These are phyloP conservation scores for Amyelois transitella DNA, from an alignment of 1,140 invertebrate species.

Conservation along the genomic window DNA sequence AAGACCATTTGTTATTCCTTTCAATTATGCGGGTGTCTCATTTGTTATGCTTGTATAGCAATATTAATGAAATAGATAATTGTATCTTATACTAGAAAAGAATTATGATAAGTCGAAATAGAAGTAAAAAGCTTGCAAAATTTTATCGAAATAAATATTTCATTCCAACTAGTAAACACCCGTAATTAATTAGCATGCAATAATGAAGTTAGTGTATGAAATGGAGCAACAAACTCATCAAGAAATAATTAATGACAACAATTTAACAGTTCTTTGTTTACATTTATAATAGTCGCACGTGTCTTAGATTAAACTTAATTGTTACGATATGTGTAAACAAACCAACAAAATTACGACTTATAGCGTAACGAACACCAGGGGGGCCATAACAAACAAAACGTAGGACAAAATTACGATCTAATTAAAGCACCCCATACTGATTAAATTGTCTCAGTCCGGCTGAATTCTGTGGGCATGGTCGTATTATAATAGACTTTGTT, in stretches of 20 bases:
- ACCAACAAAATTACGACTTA: conserved; percentile 6
- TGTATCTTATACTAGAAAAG: too few species aligned
- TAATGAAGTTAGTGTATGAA: too few species aligned
- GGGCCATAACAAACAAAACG: conserved; percentile 25
- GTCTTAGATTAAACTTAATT: neutral
- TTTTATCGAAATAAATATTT: too few species aligned
- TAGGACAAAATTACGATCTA: conserved; percentile 32
- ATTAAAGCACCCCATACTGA: conserved; percentile 40
- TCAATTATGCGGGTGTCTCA: conserved; percentile 2
- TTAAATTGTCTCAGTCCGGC: conserved; percentile 29
- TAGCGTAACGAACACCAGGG: conserved; percentile 13
- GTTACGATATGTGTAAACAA: neutral
- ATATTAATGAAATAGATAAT: neutral
- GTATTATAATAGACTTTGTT: too few species aligned
- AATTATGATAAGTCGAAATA: too few species aligned
- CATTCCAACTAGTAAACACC: too few species aligned
- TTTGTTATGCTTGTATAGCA: neutral
- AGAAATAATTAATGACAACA: too few species aligned
- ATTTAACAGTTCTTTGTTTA: neutral
- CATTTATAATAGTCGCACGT: neutral
- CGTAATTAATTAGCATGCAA: too few species aligned
- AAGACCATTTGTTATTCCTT: conserved; percentile 8
- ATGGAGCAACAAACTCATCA: too few species aligned
- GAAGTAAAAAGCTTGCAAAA: too few species aligned
- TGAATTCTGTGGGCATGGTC: conserved; percentile 2